These are phyloP conservation scores for Ptychochromis oligacanthus DNA, from an alignment of 2,113 vertebrate species.

Conservation along the genomic window DNA sequence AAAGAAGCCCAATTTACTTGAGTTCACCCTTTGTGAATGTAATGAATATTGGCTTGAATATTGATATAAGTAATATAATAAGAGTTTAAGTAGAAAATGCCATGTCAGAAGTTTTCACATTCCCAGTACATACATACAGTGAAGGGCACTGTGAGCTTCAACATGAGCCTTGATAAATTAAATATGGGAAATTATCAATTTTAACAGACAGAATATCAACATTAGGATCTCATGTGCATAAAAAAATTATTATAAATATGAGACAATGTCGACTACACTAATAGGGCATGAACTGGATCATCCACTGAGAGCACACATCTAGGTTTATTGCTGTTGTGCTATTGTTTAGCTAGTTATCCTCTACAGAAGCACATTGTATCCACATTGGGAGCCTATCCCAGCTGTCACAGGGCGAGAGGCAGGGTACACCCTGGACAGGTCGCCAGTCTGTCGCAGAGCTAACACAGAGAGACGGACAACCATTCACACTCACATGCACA, in stretches of 20 bases:
- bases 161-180: neutral
- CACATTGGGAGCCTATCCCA: too few relatives aligned
- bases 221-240: neutral
- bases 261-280: neutral
- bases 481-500: too few relatives aligned
- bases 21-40: too few relatives aligned
- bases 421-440: too few relatives aligned
- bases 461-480: too few relatives aligned
- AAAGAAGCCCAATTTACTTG: too few relatives aligned
- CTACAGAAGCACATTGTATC: neutral
- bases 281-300: neutral
- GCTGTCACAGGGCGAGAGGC: too few relatives aligned
- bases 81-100: neutral
- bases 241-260: neutral
- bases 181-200: neutral
- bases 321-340: neutral
- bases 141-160: neutral
- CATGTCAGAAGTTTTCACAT: neutral
- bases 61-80: neutral
- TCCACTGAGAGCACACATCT: neutral
- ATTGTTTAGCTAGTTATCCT: neutral
- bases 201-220: neutral
- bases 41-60: too few relatives aligned
- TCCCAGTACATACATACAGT: too few relatives aligned
- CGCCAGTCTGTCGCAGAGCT: too few relatives aligned